Conservation (phyloP, 2,888 invertebrate species). For the Calameuta filiformis region DNA sequence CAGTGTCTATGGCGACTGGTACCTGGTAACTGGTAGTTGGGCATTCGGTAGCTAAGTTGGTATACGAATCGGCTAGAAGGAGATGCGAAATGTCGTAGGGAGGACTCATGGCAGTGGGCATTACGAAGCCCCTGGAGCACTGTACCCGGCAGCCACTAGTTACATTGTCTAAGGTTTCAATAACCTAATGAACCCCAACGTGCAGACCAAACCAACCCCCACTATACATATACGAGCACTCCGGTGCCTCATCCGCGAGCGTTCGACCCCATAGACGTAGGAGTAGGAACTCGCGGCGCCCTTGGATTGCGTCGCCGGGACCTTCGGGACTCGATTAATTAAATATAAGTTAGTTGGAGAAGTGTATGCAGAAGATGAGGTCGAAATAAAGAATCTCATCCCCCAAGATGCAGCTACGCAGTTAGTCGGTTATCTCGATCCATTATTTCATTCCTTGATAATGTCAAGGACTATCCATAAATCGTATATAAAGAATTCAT, state of each 20-base stretch:
- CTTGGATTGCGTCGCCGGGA: constrained; percentile 10
- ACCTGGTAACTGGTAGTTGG: not conserved
- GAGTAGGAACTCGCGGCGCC: constrained; percentile 14
- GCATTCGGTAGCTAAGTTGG: not conserved
- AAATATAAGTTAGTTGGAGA: constrained; percentile 49
- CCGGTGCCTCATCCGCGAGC: not conserved
- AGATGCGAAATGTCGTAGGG: constrained; percentile 47
- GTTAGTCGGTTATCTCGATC: not conserved
- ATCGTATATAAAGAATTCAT: not conserved
- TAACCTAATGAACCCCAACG: constrained; percentile 59
- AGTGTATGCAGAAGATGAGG: not conserved
- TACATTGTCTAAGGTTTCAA: constrained; percentile 64
- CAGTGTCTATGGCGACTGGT: not conserved
- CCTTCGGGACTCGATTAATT: constrained; percentile 44
- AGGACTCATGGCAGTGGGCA: constrained; percentile 46
- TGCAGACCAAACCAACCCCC: constrained; percentile 37
- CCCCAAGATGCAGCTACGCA: constrained; percentile 8
- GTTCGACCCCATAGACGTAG: not conserved
- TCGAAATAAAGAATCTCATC: constrained; percentile 1
- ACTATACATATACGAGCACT: not conserved
- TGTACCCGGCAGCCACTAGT: constrained; percentile 45
- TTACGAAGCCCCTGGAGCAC: constrained; percentile 61
- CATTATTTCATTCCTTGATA: not conserved
- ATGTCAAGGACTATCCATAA: not conserved
- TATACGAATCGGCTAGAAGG: constrained; percentile 13